These are phyloP conservation scores for Brachyhypopomus occidentalis DNA, from an alignment of 2,113 vertebrate genomes.

Conservation along the genomic window DNA sequence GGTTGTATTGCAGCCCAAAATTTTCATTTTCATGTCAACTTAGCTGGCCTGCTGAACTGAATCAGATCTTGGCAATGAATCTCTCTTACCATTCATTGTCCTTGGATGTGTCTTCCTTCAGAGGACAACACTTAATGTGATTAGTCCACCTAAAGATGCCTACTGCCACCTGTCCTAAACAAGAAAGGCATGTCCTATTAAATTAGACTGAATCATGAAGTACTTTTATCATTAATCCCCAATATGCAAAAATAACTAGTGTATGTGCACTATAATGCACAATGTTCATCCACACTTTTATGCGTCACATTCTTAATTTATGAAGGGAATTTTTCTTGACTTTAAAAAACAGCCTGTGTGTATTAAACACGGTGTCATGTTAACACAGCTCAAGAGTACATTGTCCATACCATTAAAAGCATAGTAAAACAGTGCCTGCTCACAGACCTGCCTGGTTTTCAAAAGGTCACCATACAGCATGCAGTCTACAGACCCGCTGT, in stretches of 20 bases:
- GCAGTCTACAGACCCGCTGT: background rate
- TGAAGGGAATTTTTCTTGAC: background rate
- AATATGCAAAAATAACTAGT: background rate
- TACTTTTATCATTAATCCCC: no score
- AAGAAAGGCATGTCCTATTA: background rate
- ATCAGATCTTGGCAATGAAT: background rate
- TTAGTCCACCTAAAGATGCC: background rate
- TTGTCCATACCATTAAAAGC: background rate
- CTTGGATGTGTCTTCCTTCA: background rate
- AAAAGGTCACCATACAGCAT: background rate
- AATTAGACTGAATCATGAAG: no score
- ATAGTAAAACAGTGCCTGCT: background rate
- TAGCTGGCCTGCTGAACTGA: background rate
- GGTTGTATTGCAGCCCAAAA: background rate
- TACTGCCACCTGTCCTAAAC: background rate
- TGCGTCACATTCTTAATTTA: background rate
- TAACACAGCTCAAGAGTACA: background rate
- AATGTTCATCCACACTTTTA: background rate
- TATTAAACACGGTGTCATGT: background rate
- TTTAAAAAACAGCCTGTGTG: background rate
- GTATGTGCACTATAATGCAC: no score
- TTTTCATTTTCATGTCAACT: constrained; percentile 32
- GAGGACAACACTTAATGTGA: no score
- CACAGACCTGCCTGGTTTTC: background rate
- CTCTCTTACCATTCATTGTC: background rate